phyloP scores from a whole-genome alignment of 1,140 invertebrate species.

The Meteorus sp. region DNA sequence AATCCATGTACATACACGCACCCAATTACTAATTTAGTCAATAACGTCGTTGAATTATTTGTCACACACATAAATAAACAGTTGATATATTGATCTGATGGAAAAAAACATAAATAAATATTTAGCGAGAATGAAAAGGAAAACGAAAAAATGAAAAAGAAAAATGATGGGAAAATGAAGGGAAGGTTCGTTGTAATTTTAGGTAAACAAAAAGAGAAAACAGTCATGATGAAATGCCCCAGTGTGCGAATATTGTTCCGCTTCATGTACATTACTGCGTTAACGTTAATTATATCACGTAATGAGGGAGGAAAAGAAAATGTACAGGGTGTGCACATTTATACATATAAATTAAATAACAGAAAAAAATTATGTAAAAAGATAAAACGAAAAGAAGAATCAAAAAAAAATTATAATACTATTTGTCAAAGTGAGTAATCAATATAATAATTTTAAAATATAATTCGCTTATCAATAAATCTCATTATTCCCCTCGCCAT shows the following conservation, averaged over 20 bases:
- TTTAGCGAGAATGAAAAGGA: no score
- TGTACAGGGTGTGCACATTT: constrained; percentile 50
- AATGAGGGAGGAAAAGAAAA: no score
- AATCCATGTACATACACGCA: not conserved
- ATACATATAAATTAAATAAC: no score
- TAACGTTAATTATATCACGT: constrained; percentile 32
- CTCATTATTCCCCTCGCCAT: not conserved
- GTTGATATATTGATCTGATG: not conserved
- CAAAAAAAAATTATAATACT: constrained; percentile 8
- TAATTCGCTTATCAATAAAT: not conserved
- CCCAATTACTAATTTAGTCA: constrained; percentile 1
- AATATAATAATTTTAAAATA: not conserved
- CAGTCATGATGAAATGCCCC: constrained; percentile 6
- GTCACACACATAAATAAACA: not conserved
- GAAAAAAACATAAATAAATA: not conserved
- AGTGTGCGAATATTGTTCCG: constrained; percentile 4
- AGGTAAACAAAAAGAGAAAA: not conserved
- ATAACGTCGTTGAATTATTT: constrained; percentile 3
- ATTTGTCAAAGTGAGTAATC: not conserved
- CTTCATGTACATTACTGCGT: constrained; percentile 40
- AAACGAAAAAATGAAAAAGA: no score
- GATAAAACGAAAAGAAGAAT: constrained; percentile 6
- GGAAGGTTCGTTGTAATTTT: not conserved
- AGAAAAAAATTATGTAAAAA: constrained; percentile 23
- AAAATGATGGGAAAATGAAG: no score